Base-by-base conservation (phyloP, 2,113 vertebrate genomes). In the Pangasianodon gigas region DNA sequence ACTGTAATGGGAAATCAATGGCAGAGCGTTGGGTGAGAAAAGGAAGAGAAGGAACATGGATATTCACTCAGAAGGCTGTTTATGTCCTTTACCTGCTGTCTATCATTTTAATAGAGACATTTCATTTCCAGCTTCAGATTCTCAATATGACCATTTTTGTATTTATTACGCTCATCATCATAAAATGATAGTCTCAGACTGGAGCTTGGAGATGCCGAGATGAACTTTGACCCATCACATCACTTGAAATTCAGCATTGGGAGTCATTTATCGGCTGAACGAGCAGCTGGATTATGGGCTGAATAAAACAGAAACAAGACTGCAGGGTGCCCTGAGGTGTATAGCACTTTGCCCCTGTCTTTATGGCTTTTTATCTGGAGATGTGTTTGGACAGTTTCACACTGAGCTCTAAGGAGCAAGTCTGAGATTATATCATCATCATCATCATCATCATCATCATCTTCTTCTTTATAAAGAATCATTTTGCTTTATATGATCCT, bases 251-350 rank as follows among this genome's bases (percentile, higher is more conserved):
- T 84, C 60, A 82, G 48, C 79, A 88, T 6, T 26, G 18, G 87
- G 32, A 69, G 80, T 83, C 48, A 54, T 88, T 88, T 88, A 81
- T 51, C 32, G 48, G 46, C 62, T 69, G 87, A 88, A 51, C 13
- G 44, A 83, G n/a, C 46, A 81, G 77, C 60, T 13, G 62, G 62
- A n/a, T 82, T 54, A 54, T 44, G 75, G 60, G 7, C 77, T 37
- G 60, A 67, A 80, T 82, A 82, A 82, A 88, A 88, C 8, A 10
- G 54, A 79, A 69, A 82, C 51, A 46, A 10, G 54, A 24, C 81
- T 41, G 54, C 32, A 58, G 32, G 9, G 18, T 24, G 81, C 52
- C 19, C n/a, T 54, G 87, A 56, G 87, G 60, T 48, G 69, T 51
- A 85, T 2, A 48, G 37, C 58, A 18, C 60, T 46, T 2, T 48